A percentile compares a stretch with the other conserved stretches of the same genome.
phyloP scores from a whole-genome alignment of 1,140 invertebrate genomes.

The Coelopa frigida region DNA sequence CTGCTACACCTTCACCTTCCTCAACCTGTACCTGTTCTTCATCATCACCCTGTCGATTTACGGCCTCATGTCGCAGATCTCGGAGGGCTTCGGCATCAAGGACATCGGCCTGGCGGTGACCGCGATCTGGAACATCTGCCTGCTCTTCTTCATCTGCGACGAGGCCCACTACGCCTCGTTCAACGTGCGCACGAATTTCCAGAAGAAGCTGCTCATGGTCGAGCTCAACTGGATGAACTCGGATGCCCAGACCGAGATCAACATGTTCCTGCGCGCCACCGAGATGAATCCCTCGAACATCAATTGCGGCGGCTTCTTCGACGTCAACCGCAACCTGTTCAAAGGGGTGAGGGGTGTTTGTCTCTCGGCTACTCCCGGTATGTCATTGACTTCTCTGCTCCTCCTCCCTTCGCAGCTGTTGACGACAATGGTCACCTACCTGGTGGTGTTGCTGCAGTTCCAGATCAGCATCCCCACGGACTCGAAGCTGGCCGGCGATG shows the following conservation, averaged over 20 bases:
- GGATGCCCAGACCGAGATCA: slow-evolving; percentile 57
- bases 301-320: slow-evolving; percentile 60
- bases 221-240: slow-evolving; percentile 60
- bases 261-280: slow-evolving; percentile 61
- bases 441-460: slow-evolving; percentile 61
- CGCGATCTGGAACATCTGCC: slow-evolving; percentile 51
- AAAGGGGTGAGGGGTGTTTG: slow-evolving; percentile 50
- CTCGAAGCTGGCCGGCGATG: slow-evolving; percentile 19
- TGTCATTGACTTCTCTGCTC: background rate
- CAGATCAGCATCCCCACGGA: slow-evolving; percentile 59
- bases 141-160: slow-evolving; percentile 60
- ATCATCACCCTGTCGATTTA: slow-evolving; percentile 62
- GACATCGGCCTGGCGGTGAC: slow-evolving; percentile 59
- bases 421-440: slow-evolving; percentile 63
- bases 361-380: background rate
- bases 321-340: slow-evolving; percentile 59
- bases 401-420: slow-evolving; percentile 47
- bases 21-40: slow-evolving; percentile 58
- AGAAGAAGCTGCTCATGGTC: slow-evolving; percentile 60
- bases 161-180: slow-evolving; percentile 59
- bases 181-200: slow-evolving; percentile 58
- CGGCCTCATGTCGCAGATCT: slow-evolving; percentile 58
- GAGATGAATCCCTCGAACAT: slow-evolving; percentile 64
- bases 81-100: slow-evolving; percentile 58
- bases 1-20: slow-evolving; percentile 56